Conservation (phyloP, 2,113 vertebrate species). For the Spermophilus dauricus region DNA sequence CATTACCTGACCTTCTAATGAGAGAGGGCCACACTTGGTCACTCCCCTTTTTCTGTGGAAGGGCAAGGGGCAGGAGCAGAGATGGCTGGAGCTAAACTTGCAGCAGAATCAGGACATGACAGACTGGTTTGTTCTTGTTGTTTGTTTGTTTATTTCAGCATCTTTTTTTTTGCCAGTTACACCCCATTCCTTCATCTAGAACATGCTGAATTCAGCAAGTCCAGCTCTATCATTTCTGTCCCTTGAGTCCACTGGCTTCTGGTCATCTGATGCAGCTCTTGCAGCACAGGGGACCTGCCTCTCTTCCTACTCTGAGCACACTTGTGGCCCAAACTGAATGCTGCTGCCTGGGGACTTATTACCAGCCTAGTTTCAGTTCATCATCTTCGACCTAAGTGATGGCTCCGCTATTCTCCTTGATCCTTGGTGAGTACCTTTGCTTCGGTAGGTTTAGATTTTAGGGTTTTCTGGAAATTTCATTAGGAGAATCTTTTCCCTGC, state of each 20-base stretch:
- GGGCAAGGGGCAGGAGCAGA: neutral
- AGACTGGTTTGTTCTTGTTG: too few species aligned
- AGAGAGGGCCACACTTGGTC: neutral
- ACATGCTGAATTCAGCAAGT: conserved; percentile 64
- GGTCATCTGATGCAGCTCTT: neutral
- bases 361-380: neutral
- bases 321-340: neutral
- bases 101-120: neutral
- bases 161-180: neutral
- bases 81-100: neutral
- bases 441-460: neutral
- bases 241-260: neutral
- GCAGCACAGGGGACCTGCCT: neutral
- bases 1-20: neutral
- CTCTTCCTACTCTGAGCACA: neutral
- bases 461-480: neutral
- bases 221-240: neutral
- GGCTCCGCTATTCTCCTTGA: conserved; percentile 43
- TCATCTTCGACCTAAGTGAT: neutral
- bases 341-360: neutral
- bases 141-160: neutral
- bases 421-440: conserved; percentile 69
- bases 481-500: neutral
- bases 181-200: neutral
- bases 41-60: neutral